A percentile compares a stretch with the other conserved stretches of the same genome.
phyloP scores from a whole-genome alignment of 1,140 invertebrate genomes.

The Hylaeus anthracinus region DNA sequence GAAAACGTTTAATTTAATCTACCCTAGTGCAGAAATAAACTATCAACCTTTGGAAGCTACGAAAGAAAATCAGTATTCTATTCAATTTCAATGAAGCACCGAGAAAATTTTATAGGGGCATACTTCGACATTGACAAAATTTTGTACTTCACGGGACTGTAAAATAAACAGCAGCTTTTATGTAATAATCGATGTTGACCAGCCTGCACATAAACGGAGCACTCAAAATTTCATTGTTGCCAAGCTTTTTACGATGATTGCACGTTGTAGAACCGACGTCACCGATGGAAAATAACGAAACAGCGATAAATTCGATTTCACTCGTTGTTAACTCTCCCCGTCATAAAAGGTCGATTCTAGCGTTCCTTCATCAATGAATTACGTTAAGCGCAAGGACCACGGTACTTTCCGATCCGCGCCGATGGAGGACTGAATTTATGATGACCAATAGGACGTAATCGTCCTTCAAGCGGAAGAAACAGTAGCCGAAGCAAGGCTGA shows the following conservation, averaged over 20 bases:
- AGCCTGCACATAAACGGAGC: neutral
- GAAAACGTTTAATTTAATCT: neutral
- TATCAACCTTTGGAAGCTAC: neutral
- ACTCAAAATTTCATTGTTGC: neutral
- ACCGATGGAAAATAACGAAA: neutral
- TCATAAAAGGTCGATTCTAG: slow-evolving; percentile 10
- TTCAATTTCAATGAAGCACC: too few species aligned
- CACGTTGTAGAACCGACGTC: neutral
- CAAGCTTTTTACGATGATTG: slow-evolving; percentile 1
- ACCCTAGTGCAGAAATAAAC: neutral
- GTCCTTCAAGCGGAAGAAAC: slow-evolving; percentile 12
- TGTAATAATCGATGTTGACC: neutral
- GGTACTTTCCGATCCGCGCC: neutral
- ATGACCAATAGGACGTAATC: slow-evolving; percentile 7
- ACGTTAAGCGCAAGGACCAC: neutral
- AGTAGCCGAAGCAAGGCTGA: slow-evolving; percentile 9
- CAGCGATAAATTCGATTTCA: slow-evolving; percentile 25
- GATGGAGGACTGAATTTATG: slow-evolving; percentile 4
- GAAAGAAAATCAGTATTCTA: too few species aligned
- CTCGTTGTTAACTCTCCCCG: slow-evolving; percentile 10
- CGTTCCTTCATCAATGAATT: neutral
- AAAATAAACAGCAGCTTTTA: neutral
- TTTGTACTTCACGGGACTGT: neutral
- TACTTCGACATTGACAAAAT: too few species aligned
- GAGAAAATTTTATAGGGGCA: too few species aligned